A percentile compares a stretch with the other conserved stretches of the same genome.
These are phyloP conservation scores for Lomographa bimaculata DNA, from an alignment of 2,888 invertebrate genomes.

Conservation along the genomic window DNA sequence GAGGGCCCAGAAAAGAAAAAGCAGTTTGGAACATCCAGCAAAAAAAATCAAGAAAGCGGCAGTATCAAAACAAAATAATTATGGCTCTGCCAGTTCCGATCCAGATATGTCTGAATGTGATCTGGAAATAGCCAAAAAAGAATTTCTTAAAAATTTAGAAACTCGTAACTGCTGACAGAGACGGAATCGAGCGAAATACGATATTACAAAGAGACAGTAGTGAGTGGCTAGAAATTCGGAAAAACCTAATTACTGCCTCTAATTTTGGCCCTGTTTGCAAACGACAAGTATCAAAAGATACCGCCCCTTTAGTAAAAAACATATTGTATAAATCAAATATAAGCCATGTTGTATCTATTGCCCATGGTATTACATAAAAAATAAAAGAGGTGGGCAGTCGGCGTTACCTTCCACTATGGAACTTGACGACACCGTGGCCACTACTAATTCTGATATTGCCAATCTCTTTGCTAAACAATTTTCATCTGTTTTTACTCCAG, in stretches of 20 bases:
- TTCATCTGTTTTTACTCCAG: no score
- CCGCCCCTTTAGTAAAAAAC: constrained; percentile 3
- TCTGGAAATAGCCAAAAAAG: constrained; percentile 1
- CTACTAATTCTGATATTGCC: no score
- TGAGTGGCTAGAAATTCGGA: constrained; percentile 16
- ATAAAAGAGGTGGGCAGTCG: no score
- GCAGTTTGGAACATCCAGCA: constrained; percentile 1
- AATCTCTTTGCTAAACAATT: no score
- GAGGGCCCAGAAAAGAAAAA: constrained; percentile 4
- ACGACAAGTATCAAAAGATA: constrained; percentile 1
- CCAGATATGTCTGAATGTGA: constrained; percentile 3
- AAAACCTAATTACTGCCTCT: constrained; percentile 10
- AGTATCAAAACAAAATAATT: constrained; percentile 2
- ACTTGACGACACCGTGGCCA: no score
- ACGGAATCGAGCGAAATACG: constrained; percentile 7
- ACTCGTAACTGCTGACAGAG: constrained; percentile 6
- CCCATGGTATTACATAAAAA: constrained; percentile 9
- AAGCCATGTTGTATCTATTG: constrained; percentile 1
- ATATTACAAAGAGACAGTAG: constrained; percentile 12
- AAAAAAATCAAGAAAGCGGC: constrained; percentile 1
- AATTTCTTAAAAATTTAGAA: constrained; percentile 14
- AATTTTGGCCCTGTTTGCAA: constrained; percentile 9
- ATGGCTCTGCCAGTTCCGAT: background rate
- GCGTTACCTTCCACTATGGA: no score
- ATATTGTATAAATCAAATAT: constrained; percentile 5